Percentiles rank a stretch among this genome's conserved stretches.
These are phyloP conservation scores for Hylyphantes graminicola DNA, from an alignment of 1,140 invertebrate genomes.

Conservation along the genomic window DNA sequence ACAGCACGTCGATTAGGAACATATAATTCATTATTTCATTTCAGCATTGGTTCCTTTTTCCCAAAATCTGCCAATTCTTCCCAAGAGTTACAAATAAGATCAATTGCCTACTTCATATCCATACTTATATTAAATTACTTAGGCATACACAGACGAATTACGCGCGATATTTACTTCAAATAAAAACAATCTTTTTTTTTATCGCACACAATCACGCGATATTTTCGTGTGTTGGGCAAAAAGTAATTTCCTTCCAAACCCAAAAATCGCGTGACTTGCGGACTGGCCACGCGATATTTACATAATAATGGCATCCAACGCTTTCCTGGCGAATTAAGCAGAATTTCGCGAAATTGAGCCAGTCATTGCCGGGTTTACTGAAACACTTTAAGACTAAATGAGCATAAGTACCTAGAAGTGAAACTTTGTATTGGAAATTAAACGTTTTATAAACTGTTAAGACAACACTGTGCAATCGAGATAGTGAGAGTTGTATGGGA, in stretches of 20 bases:
- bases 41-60: too few species aligned
- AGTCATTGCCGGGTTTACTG: background rate
- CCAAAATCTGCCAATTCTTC: too few species aligned
- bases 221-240: background rate
- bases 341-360: background rate
- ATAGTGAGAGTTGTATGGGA: too few species aligned
- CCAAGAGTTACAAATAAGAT: too few species aligned
- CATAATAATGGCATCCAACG: conserved; percentile 46
- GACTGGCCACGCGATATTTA: conserved; percentile 49
- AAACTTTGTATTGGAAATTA: too few species aligned
- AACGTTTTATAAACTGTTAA: too few species aligned
- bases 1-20: too few species aligned
- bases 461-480: too few species aligned
- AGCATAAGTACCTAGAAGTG: too few species aligned
- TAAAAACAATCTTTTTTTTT: conserved; percentile 35
- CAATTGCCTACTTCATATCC: too few species aligned
- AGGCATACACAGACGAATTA: background rate
- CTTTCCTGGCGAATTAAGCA: background rate
- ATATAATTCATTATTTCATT: too few species aligned
- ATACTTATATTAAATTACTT: background rate
- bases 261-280: conserved; percentile 5
- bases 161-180: conserved; percentile 22
- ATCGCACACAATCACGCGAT: conserved; percentile 23
- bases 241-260: conserved; percentile 10
- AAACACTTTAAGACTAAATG: too few species aligned